Conservation (phyloP, 2,888 invertebrate genomes). For the Hydroisotoma schaefferi region DNA sequence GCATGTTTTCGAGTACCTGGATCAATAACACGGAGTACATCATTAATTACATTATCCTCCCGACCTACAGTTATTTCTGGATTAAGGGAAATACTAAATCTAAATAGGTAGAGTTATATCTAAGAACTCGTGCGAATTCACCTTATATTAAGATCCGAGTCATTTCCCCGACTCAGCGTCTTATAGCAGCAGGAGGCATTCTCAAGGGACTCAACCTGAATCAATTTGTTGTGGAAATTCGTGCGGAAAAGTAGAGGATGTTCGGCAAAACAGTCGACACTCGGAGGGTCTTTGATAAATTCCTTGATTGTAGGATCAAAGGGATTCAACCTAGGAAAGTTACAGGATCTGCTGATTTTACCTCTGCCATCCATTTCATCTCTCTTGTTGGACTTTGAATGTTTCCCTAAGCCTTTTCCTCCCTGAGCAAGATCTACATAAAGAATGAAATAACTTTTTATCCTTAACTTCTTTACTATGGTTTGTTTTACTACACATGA, state of each 20-base stretch:
- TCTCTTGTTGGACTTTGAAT: too few species aligned
- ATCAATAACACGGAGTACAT: background rate
- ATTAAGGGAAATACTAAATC: background rate
- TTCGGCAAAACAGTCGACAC: constrained; percentile 30
- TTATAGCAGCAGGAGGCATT: constrained; percentile 38
- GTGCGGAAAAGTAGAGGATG: constrained; percentile 33
- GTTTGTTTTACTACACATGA: too few species aligned
- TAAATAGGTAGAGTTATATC: background rate
- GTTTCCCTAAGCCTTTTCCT: too few species aligned
- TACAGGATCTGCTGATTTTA: too few species aligned
- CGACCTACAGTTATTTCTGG: background rate
- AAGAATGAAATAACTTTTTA: too few species aligned
- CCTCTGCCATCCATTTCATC: too few species aligned
- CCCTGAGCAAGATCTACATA: too few species aligned
- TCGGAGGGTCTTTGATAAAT: constrained; percentile 37
- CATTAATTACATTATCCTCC: background rate
- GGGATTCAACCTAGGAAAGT: constrained; percentile 36
- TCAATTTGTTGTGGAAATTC: constrained; percentile 30
- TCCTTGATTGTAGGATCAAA: constrained; percentile 35
- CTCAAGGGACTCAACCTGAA: constrained; percentile 18
- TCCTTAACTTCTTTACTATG: too few species aligned
- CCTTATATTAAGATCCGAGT: constrained; percentile 34
- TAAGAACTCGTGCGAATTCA: too few species aligned
- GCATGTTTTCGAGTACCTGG: constrained; percentile 21
- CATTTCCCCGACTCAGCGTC: constrained; percentile 31